These are phyloP conservation scores for Oscheius sp. DNA, from an alignment of 2,888 invertebrate genomes.

Conservation along the genomic window DNA sequence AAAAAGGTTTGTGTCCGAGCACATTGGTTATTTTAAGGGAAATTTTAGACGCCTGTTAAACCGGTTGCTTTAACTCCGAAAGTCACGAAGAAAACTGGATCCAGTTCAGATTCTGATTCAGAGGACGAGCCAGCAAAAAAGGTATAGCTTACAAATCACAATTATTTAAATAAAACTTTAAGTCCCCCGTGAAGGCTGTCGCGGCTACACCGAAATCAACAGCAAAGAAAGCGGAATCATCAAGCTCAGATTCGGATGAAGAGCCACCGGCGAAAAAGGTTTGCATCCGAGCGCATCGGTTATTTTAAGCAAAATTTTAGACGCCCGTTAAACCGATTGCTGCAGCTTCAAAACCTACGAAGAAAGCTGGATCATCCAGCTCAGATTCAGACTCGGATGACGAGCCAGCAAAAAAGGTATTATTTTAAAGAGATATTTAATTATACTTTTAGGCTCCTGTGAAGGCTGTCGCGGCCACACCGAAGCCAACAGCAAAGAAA, in stretches of 20 bases:
- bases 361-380: constrained; percentile 29
- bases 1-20: too few species aligned
- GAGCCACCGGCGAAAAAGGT: constrained; percentile 25
- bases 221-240: constrained; percentile 3
- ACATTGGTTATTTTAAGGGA: too few species aligned
- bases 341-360: neutral
- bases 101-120: constrained; percentile 38
- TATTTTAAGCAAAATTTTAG: neutral
- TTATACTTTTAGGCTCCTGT: neutral
- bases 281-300: neutral
- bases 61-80: neutral
- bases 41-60: neutral
- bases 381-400: constrained; percentile 27
- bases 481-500: constrained; percentile 49
- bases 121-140: constrained; percentile 39
- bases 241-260: constrained; percentile 8
- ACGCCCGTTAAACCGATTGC: constrained; percentile 6
- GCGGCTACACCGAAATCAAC: too few species aligned
- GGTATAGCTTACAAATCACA: neutral
- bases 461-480: neutral
- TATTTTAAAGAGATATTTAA: neutral
- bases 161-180: too few species aligned
- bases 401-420: constrained; percentile 11
- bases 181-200: neutral
- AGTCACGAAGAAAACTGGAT: constrained; percentile 26